Evolutionary conservation across 2,888 invertebrate species (phyloP), one percentile per base, ranked within the genome.

Genomic region (Aleiodes alternator): DNA sequence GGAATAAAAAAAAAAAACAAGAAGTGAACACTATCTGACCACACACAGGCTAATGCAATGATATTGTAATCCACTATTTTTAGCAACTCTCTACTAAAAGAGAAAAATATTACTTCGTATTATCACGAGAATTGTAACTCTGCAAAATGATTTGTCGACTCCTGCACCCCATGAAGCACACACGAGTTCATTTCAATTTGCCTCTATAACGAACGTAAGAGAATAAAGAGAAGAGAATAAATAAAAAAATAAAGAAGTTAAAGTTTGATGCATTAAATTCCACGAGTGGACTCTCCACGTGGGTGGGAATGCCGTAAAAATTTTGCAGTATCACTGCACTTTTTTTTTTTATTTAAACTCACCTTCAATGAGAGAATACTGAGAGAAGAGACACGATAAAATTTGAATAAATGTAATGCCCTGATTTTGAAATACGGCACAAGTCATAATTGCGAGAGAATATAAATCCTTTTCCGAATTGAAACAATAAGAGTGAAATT

Each of bases 161-260:
- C 29, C 11, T 53, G 43, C 43, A 70, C 57, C 56, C 38, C 57
- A 23, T 51, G 23, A 51, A 43, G 38, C 70, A 56, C 56, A 57
- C 57, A 80, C 78, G 78, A 80, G 78, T 80, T 80, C 78, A 80
- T 80, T 80, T 80, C 78, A 80, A 80, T 80, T 80, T 77, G 76
- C 68, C 72, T 73, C 69, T n/a, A 70, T 70, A 70, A 70, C 70
- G 69, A 51, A 68, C 69, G 56, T 48, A 69, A 70, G 55, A 16
- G 57, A 70, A 69, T 69, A 14, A 43, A 9, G 59, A 1, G 69
- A 51, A 66, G 73, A 73, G n/a, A n/a, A n/a, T n/a, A n/a, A n/a
- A 76, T 72, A 78, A 77, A 77, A 71, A 72, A 77, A 73, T 75
- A 72, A 55, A 71, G 73, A 74, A 78, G 80, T 80, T 80, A 77